These are phyloP conservation scores for Drosophila erecta DNA, from an alignment of 1,140 invertebrate genomes.

Conservation along the genomic window DNA sequence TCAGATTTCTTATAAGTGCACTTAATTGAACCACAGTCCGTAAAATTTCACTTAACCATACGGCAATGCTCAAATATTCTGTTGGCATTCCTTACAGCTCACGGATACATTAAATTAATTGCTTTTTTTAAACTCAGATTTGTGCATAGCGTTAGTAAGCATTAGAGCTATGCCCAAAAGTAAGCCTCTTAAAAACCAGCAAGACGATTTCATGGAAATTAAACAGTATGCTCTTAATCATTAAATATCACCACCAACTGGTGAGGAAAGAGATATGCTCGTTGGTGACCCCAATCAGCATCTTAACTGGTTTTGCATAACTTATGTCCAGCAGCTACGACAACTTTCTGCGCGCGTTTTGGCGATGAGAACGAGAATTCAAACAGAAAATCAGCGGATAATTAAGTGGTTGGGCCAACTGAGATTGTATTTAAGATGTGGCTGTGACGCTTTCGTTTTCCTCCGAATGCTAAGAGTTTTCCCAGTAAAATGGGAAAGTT, in stretches of 20 bases:
- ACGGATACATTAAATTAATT: too few relatives aligned
- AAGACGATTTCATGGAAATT: conserved; percentile 14
- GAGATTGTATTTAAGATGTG: conserved; percentile 11
- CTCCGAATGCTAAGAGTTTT: conserved; percentile 58
- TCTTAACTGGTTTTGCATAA: conserved; percentile 72
- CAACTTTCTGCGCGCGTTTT: conserved; percentile 38
- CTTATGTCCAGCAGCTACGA: conserved; percentile 35
- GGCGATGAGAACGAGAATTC: conserved; percentile 41
- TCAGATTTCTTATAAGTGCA: too few relatives aligned
- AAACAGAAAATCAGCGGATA: conserved; percentile 16
- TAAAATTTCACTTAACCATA: too few relatives aligned
- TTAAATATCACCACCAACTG: conserved; percentile 41
- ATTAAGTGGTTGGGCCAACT: conserved; percentile 37
- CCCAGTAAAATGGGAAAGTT: conserved; percentile 78
- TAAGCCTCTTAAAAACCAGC: conserved; percentile 14
- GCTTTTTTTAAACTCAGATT: not conserved
- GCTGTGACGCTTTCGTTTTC: conserved; percentile 73
- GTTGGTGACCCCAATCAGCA: conserved; percentile 60
- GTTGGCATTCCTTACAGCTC: too few relatives aligned
- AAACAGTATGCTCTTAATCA: conserved; percentile 33
- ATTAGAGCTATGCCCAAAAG: not conserved
- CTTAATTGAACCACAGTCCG: too few relatives aligned
- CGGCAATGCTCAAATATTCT: too few relatives aligned
- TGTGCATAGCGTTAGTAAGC: not conserved
- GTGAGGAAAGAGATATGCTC: conserved; percentile 1